Conservation (phyloP, 2,113 vertebrate species). For the Chauna torquata region DNA sequence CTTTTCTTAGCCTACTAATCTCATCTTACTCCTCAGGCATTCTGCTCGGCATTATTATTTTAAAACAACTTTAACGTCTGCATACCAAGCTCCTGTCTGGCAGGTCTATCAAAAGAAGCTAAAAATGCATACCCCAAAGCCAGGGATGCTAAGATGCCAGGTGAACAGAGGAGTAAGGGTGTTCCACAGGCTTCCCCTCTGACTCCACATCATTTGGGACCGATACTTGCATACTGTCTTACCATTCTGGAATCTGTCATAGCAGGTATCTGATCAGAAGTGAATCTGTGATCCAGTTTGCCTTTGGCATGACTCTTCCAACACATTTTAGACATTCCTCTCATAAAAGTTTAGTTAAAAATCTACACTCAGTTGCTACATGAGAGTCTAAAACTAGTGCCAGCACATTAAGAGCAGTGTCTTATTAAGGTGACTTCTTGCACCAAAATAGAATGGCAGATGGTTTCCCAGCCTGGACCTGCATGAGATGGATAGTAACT, state of each 20-base stretch:
- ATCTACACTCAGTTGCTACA: background rate
- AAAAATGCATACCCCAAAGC: background rate
- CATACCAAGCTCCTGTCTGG: background rate
- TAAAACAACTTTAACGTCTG: background rate
- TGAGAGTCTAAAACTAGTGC: background rate
- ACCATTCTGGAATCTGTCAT: background rate
- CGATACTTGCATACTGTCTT: background rate
- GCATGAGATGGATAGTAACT: background rate
- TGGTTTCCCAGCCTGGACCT: background rate
- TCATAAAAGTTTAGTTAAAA: background rate
- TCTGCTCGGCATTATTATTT: background rate
- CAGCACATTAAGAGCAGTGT: background rate
- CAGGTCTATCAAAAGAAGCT: background rate
- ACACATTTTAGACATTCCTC: background rate
- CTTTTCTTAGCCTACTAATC: background rate
- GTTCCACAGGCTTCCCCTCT: background rate
- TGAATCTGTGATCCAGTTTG: background rate
- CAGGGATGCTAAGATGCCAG: background rate
- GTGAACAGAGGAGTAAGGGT: background rate
- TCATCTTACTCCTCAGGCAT: background rate
- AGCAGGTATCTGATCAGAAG: background rate
- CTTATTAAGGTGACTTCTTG: background rate
- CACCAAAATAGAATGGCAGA: background rate
- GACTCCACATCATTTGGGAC: background rate
- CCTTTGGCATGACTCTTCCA: background rate